Conservation (phyloP, 2,797 vertebrate genomes). For the Crypturellus tataupa region DNA sequence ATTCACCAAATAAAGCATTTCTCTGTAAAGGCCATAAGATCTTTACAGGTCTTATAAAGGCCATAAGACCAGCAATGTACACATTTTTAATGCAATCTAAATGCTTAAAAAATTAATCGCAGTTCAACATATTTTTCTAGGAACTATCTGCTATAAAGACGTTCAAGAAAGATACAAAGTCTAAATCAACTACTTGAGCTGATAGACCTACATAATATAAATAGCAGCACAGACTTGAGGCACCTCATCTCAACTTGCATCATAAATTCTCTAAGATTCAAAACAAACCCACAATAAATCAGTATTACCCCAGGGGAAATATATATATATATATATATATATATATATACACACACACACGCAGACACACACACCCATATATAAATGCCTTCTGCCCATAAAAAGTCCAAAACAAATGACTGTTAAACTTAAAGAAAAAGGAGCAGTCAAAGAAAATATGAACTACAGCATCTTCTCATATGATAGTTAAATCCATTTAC, state of each 20-base stretch:
- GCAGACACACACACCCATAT: too few relatives aligned
- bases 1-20: not conserved
- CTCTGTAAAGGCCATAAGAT: not conserved
- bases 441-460: not conserved
- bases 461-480: not conserved
- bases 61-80: not conserved
- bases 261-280: not conserved
- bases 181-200: not conserved
- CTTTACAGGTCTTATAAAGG: not conserved
- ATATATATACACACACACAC: too few relatives aligned
- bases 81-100: not conserved
- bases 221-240: not conserved
- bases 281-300: not conserved
- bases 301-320: not conserved
- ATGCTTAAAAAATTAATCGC: not conserved
- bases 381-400: not conserved
- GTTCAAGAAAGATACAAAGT: not conserved
- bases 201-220: accelerated
- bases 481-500: not conserved
- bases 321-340: too few relatives aligned
- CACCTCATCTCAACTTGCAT: not conserved
- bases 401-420: not conserved
- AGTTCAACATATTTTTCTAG: not conserved
- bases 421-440: not conserved
- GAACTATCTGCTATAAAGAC: not conserved